Evolutionary conservation across 2,888 invertebrate genomes (phyloP), one percentile per base, ranked within the genome.

Genomic region (Drosophila lacicola): DNA sequence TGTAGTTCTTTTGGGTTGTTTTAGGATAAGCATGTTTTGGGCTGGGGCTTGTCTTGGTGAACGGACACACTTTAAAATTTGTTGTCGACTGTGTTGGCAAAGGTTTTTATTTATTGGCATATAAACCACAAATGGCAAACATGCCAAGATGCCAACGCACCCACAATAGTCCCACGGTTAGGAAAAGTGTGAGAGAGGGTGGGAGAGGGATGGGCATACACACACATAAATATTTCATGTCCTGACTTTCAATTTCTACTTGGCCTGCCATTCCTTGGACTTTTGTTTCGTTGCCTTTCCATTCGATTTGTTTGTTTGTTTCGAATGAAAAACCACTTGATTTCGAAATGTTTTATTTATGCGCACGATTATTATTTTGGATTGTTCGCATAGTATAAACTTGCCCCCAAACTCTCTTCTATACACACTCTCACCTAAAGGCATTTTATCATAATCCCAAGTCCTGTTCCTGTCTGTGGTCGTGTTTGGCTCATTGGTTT

Each of bases 61-160:
- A 56, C 62, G 69, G 61, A 73, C 69, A 79, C 74, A 80, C 70
- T 82, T 82, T 82, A 78, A 82, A 82, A 84, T 82, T 82, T 82
- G 82, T 68, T 79, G 70, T 69, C 50, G 66, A 63, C 62, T 67
- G 61, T 36, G 41, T 53, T 61, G 78, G 72, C 67, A 82, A 82
- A 80, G 82, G 85, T 82, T 82, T 82, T 82, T 85, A 82, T 82
- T 82, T 82, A 82, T 82, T 85, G 80, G 82, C 82, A 82, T 82
- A 82, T 82, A 82, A 82, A 85, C 82, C 82, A 80, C 83, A 83
- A 85, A 85, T 76, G 78, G 80, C 83, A 82, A 85, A 78, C 77
- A 76, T 66, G 76, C 74, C 77, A 66, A 78, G 70, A 74, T 62
- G 70, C 70, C 78, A 76, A 67, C 70, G 69, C 73, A 82, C 77